Evolutionary conservation across 2,797 vertebrate genomes (phyloP).

Genomic region (Aratinga solstitialis): DNA sequence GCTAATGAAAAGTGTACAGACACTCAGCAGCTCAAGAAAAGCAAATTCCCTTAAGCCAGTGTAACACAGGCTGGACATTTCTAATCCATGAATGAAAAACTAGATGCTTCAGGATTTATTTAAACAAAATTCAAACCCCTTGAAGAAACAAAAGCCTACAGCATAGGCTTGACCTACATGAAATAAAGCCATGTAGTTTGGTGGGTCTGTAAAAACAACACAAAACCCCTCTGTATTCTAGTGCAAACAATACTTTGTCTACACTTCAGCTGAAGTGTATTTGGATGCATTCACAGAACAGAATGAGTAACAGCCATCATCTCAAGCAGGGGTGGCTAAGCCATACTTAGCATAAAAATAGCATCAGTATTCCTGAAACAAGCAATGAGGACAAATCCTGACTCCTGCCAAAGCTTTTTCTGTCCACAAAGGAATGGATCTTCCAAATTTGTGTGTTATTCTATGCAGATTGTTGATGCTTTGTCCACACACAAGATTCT

Average conservation of each 20-base stretch:
- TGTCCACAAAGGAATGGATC: neutral
- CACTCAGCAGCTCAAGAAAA: neutral
- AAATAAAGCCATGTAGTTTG: neutral
- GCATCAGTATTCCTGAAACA: neutral
- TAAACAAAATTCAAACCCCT: neutral
- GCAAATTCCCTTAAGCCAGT: neutral
- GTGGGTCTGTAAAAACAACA: neutral
- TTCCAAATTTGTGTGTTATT: neutral
- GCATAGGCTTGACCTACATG: neutral
- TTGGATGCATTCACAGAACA: neutral
- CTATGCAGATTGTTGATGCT: neutral
- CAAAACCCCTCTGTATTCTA: neutral
- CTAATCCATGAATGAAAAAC: neutral
- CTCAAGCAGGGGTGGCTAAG: neutral
- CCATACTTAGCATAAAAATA: neutral
- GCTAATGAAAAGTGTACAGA: neutral
- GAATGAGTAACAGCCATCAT: neutral
- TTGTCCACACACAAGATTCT: neutral
- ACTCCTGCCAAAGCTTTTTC: neutral
- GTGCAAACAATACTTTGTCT: neutral
- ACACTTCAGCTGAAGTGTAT: neutral
- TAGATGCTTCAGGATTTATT: slow-evolving; percentile 1
- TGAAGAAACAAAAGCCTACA: neutral
- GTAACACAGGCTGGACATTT: neutral
- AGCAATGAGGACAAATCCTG: neutral